Evolutionary conservation across 2,888 invertebrate species (phyloP).

Genomic region (Andrena bucephala): DNA sequence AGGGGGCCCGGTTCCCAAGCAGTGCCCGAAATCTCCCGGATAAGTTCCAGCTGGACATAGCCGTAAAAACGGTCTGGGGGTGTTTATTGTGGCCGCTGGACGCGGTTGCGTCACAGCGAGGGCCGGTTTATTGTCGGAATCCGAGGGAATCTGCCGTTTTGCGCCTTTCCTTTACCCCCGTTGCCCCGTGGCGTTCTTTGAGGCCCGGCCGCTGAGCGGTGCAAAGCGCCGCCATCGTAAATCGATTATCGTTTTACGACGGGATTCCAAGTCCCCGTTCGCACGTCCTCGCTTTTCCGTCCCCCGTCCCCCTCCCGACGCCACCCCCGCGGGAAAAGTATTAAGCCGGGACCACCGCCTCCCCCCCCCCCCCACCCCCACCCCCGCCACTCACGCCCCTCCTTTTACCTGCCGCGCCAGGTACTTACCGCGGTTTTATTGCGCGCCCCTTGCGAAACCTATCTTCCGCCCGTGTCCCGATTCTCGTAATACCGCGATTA

Average conservation of each 20-base stretch:
- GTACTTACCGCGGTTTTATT: conserved; percentile 39
- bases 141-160: conserved; percentile 27
- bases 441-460: conserved; percentile 9
- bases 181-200: not conserved
- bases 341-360: not conserved
- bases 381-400: not conserved
- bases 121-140: conserved; percentile 53
- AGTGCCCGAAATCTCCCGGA: not conserved
- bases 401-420: conserved; percentile 45
- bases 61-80: conserved; percentile 7
- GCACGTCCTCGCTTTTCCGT: conserved; percentile 38
- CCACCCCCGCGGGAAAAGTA: conserved; percentile 1
- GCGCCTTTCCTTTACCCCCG: not conserved
- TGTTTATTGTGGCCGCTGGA: conserved; percentile 15
- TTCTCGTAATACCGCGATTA: conserved; percentile 33
- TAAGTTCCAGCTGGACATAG: not conserved
- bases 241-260: conserved; percentile 81
- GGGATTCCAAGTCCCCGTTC: conserved; percentile 48
- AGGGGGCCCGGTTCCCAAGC: not conserved
- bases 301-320: not conserved
- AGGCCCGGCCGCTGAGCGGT: conserved; percentile 6
- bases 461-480: not conserved
- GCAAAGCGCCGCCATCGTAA: conserved; percentile 75
- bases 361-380: too few relatives aligned
- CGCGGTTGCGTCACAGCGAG: conserved; percentile 21